These are phyloP conservation scores for Brachionus rubens DNA, from an alignment of 1,140 invertebrate species.

Conservation along the genomic window DNA sequence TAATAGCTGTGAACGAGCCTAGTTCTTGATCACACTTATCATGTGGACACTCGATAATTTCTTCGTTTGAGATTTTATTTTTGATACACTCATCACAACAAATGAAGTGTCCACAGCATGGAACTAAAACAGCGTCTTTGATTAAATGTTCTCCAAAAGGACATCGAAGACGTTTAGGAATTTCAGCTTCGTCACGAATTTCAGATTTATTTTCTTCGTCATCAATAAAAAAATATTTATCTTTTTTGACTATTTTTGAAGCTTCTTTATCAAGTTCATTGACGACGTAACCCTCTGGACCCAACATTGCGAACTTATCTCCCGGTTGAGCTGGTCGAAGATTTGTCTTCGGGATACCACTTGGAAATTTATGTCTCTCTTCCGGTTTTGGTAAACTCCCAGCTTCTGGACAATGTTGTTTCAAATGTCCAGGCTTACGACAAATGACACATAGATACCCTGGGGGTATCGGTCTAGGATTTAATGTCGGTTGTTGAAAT, in stretches of 20 bases:
- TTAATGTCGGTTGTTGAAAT: background rate
- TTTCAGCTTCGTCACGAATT: background rate
- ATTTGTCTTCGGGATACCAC: slow-evolving; percentile 29
- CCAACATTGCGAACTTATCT: slow-evolving; percentile 36
- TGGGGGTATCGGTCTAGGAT: background rate
- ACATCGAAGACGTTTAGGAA: slow-evolving; percentile 8
- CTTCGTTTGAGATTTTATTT: slow-evolving; percentile 14
- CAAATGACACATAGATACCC: slow-evolving; percentile 9
- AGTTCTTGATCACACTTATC: slow-evolving; percentile 37
- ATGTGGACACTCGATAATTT: slow-evolving; percentile 35
- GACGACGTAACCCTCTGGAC: slow-evolving; percentile 39
- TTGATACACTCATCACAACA: slow-evolving; percentile 43
- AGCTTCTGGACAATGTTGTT: slow-evolving; percentile 31
- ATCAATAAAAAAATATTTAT: slow-evolving; percentile 6
- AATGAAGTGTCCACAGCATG: slow-evolving; percentile 43
- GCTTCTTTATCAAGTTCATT: slow-evolving; percentile 11
- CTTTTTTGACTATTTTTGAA: slow-evolving; percentile 42
- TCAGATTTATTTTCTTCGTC: background rate
- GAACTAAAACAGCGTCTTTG: slow-evolving; percentile 39
- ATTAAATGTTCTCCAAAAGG: slow-evolving; percentile 31
- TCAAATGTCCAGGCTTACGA: slow-evolving; percentile 29
- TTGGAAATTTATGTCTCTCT: slow-evolving; percentile 20
- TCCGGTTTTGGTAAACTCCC: background rate
- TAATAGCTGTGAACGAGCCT: slow-evolving; percentile 6
- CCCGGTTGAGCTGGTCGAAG: slow-evolving; percentile 13